Evolutionary conservation across 1,140 invertebrate genomes (phyloP), one percentile per base, ranked within the genome.

Genomic region (Polyergus mexicanus): DNA sequence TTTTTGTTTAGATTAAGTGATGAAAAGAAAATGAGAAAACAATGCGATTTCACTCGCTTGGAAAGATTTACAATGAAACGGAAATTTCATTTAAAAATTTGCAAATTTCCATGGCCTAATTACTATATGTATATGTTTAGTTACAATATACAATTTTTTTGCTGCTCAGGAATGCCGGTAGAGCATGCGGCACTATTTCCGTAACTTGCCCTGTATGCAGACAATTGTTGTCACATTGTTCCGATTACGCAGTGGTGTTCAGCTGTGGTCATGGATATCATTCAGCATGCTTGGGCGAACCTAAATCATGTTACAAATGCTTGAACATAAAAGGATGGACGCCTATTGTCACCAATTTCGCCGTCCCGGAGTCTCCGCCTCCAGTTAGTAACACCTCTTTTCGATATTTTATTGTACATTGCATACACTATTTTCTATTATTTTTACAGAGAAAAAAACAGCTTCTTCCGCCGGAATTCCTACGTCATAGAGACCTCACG

Each of bases 201-300:
- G 44, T 92, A 54, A 91, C 92, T 80, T 95, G 95, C 81, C 91
- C 92, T 0, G 86, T 95, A 65, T 95, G 95, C 68, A 92, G 94
- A 85, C 92, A 92, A 89, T 74, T 90, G 54, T 89, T 95, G 44
- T 93, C 92, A 19, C 88, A 94, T 22, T 92, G 91, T 74, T 86
- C 91, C 7, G 92, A 95, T 87, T 94, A 93, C 60, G 88, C 92
- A 56, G 90, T 94, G 22, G 88, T 95, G 58, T 95, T 95, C 51
- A 91, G 90, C 84, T 95, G 95, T 81, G 94, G 94, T 69, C 95
- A 95, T 89, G 93, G 93, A 51, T 95, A 93, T 90, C 95, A 95
- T 66, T 80, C 89, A 3, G 88, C 93, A 69, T 95, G 94, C 87
- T 76, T 95, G 16, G 91, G 92, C 10, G 95, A 95, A 87, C 86